A percentile compares a stretch with the other conserved stretches of the same genome.
Evolutionary conservation across 2,113 vertebrate species (phyloP).

Genomic region (Anas platyrhynchos): DNA sequence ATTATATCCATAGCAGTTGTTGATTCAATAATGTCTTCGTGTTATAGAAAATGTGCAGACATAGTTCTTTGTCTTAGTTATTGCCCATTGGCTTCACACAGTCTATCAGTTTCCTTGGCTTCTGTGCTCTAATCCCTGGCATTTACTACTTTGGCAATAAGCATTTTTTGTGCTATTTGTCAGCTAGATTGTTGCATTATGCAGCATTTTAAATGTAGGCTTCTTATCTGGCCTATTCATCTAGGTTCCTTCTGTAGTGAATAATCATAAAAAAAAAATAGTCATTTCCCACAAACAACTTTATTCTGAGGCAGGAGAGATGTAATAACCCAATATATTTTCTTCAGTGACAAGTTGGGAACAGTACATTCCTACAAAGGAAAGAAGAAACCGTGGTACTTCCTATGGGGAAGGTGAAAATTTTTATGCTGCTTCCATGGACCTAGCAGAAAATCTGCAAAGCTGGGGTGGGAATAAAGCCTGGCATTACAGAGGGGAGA

Average conservation of each 20-base stretch:
- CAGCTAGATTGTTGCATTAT: not conserved
- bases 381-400: not conserved
- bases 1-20: not conserved
- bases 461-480: not conserved
- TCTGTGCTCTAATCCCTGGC: not conserved
- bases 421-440: not conserved
- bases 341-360: not conserved
- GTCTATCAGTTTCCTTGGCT: not conserved
- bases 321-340: not conserved
- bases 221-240: not conserved
- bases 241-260: not conserved
- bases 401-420: not conserved
- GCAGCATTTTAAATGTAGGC: not conserved
- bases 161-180: rapidly evolving
- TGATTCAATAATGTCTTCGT: rapidly evolving
- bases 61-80: not conserved
- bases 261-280: not conserved
- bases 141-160: not conserved
- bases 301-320: not conserved
- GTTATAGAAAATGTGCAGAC: rapidly evolving
- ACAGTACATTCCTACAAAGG: not conserved
- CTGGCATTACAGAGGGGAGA: not conserved
- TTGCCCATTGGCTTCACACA: not conserved
- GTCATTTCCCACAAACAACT: not conserved
- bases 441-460: not conserved